These are phyloP conservation scores for Andrena trimmerana DNA, from an alignment of 2,888 invertebrate genomes.

Conservation along the genomic window DNA sequence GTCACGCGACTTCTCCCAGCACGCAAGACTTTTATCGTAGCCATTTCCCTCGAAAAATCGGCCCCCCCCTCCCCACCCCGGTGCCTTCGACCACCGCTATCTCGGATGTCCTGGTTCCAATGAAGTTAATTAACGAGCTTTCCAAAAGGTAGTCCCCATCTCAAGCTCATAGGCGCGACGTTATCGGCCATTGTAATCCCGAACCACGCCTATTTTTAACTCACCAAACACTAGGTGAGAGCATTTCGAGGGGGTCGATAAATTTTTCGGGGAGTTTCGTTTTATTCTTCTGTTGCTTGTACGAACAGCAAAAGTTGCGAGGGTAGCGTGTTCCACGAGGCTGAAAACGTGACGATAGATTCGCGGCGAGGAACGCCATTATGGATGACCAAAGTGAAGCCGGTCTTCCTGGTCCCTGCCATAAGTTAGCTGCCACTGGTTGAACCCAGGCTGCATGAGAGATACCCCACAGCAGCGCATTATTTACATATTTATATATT, in stretches of 20 bases:
- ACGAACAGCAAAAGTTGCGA: neutral
- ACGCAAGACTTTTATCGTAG: slow-evolving; percentile 57
- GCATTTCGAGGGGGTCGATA: neutral
- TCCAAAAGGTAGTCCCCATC: slow-evolving; percentile 20
- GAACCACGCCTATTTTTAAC: neutral
- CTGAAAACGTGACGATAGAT: slow-evolving; percentile 80
- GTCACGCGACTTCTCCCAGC: slow-evolving; percentile 63
- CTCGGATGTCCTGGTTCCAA: slow-evolving; percentile 50
- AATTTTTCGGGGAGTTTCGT: neutral
- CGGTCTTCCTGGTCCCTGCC: slow-evolving; percentile 78
- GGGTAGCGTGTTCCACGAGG: slow-evolving; percentile 32
- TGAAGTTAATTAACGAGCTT: slow-evolving; percentile 40
- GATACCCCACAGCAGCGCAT: slow-evolving; percentile 78
- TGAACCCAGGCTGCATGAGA: slow-evolving; percentile 78
- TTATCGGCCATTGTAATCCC: slow-evolving; percentile 19
- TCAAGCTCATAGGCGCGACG: neutral
- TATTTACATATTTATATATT: slow-evolving; percentile 83
- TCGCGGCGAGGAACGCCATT: slow-evolving; percentile 76
- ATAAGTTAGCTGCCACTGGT: slow-evolving; percentile 81
- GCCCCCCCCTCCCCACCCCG: slow-evolving; percentile 1
- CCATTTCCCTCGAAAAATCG: slow-evolving; percentile 49
- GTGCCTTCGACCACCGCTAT: slow-evolving; percentile 43
- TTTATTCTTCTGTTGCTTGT: neutral
- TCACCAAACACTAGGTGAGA: neutral
- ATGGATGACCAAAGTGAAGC: slow-evolving; percentile 71